phyloP scores from a whole-genome alignment of 2,113 vertebrate genomes.

The Perccottus glenii region DNA sequence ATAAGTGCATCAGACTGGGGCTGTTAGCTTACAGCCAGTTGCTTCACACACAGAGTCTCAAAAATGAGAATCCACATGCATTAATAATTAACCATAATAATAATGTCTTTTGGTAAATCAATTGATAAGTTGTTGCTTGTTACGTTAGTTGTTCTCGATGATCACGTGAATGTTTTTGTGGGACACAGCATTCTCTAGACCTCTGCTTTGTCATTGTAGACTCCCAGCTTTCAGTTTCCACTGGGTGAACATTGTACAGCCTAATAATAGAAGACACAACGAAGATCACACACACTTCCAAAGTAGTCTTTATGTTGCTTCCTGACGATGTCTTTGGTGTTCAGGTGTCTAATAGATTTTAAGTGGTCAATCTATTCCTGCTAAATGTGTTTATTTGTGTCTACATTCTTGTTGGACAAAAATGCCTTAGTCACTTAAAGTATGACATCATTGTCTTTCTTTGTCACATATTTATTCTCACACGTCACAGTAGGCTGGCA shows the following conservation, averaged over 20 bases:
- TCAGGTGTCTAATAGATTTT: not conserved
- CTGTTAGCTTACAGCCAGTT: no score
- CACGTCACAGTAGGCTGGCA: no score
- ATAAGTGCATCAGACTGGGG: conserved; percentile 20
- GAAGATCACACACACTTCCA: conserved; percentile 48
- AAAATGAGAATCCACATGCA: conserved; percentile 38
- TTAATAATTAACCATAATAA: conserved; percentile 32
- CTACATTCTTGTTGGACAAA: no score
- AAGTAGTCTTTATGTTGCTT: not conserved
- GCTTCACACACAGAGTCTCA: no score
- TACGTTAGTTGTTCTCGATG: conserved; percentile 10
- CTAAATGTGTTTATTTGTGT: no score
- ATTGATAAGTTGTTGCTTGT: conserved; percentile 17
- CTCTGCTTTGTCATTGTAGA: conserved; percentile 4
- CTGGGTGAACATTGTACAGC: conserved; percentile 7
- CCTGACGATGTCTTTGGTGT: not conserved
- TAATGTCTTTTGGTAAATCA: conserved; percentile 17
- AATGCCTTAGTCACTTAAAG: no score
- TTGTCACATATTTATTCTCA: no score
- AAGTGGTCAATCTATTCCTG: no score
- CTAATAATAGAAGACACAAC: conserved; percentile 6
- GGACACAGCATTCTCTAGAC: conserved; percentile 11
- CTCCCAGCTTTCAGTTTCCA: conserved; percentile 23
- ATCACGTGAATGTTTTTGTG: not conserved
- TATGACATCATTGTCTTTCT: no score